phyloP scores from a whole-genome alignment of 2,888 invertebrate species.

The Drosophila acutilabella region DNA sequence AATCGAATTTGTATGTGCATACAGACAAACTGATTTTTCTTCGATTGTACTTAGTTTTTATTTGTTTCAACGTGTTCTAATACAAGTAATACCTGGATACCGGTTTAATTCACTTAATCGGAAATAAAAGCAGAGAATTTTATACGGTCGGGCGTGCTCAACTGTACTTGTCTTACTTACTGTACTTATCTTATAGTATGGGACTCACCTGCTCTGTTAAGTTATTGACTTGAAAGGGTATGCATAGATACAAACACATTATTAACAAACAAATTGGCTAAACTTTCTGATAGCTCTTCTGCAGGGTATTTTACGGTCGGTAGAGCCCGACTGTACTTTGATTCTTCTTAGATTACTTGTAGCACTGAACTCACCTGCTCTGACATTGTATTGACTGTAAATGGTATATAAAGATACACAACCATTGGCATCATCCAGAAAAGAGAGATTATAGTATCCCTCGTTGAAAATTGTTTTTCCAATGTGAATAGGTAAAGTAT shows the following conservation, averaged over 20 bases:
- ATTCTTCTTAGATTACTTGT: no score
- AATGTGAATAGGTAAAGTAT: constrained; percentile 17
- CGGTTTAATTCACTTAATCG: no score
- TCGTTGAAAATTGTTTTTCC: background rate
- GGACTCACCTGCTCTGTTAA: background rate
- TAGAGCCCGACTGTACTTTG: no score
- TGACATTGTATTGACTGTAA: background rate
- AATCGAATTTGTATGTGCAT: no score
- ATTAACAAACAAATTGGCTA: background rate
- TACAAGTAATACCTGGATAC: no score
- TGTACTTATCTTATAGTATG: background rate
- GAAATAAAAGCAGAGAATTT: no score
- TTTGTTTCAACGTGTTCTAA: no score
- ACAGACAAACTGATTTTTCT: no score
- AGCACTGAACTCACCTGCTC: background rate
- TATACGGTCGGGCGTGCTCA: no score
- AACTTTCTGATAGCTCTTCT: background rate
- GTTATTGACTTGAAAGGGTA: background rate
- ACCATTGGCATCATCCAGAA: background rate
- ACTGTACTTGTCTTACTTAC: no score
- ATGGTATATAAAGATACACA: background rate
- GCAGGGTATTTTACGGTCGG: no score
- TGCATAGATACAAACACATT: background rate
- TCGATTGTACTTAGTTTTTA: no score
- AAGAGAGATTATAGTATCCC: background rate